phyloP scores from a whole-genome alignment of 2,113 vertebrate genomes.

The Rallus limicola region DNA sequence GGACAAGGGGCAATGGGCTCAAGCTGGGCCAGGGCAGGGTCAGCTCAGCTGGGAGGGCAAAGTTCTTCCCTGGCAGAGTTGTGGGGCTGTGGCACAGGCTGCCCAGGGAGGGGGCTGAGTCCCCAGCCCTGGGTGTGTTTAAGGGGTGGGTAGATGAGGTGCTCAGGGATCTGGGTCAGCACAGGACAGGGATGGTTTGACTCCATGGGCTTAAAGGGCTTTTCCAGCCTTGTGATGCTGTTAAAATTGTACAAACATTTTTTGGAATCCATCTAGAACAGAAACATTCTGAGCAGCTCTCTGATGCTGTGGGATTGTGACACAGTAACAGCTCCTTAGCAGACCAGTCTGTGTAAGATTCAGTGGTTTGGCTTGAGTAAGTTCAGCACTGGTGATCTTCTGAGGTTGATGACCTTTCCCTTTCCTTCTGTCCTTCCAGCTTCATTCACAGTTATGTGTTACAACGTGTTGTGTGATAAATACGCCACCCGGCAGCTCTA shows the following conservation, averaged over 20 bases:
- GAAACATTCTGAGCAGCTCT: not conserved
- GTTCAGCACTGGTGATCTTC: not conserved
- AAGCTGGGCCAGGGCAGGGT: no score
- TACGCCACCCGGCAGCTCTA: constrained; percentile 99
- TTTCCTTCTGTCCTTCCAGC: constrained; percentile 73
- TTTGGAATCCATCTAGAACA: not conserved
- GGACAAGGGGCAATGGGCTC: no score
- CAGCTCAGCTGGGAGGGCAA: no score
- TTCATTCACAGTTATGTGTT: constrained; percentile 98
- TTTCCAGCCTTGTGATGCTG: no score
- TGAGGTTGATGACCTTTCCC: not conserved
- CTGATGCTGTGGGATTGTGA: not conserved
- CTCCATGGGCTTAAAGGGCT: no score
- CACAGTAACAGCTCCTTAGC: not conserved
- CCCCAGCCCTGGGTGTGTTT: no score
- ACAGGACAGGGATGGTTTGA: no score
- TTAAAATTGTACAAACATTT: not conserved
- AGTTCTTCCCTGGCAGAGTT: no score
- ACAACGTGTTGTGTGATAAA: constrained; percentile 98
- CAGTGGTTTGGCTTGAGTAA: not conserved
- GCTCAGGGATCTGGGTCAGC: no score
- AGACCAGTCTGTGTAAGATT: not conserved
- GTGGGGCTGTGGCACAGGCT: no score
- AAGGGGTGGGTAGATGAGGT: no score
- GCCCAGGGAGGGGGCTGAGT: no score